Conservation (phyloP, 2,797 vertebrate species). For the Astyanax mexicanus region DNA sequence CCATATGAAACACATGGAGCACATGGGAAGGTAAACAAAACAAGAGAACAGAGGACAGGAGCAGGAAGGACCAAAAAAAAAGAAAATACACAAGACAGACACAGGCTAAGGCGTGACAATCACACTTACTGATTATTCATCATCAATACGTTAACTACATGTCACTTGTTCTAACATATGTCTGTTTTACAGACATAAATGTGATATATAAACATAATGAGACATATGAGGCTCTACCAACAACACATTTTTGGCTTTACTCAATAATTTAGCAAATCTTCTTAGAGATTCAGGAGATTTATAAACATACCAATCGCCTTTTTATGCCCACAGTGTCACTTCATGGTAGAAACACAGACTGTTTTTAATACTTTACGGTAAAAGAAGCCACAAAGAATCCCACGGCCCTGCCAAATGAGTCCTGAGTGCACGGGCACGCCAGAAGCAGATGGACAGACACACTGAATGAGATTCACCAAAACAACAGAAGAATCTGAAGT, state of each 20-base stretch:
- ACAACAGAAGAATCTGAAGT: conserved; percentile 49
- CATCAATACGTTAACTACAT: too few species aligned
- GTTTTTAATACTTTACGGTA: conserved; percentile 51
- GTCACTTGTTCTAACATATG: too few species aligned
- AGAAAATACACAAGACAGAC: too few species aligned
- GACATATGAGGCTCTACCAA: neutral
- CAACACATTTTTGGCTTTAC: neutral
- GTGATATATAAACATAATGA: too few species aligned
- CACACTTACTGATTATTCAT: too few species aligned
- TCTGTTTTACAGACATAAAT: too few species aligned
- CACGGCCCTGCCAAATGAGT: conserved; percentile 30
- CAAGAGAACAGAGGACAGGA: too few species aligned
- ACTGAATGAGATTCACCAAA: conserved; percentile 40
- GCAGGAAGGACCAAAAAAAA: too few species aligned
- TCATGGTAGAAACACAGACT: conserved; percentile 45
- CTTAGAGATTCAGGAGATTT: conserved; percentile 23
- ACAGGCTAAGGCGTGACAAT: too few species aligned
- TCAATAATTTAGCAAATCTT: neutral
- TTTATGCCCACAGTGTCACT: conserved; percentile 30
- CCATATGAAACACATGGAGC: too few species aligned
- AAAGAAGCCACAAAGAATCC: conserved; percentile 51
- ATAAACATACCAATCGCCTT: conserved; percentile 39
- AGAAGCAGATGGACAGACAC: conserved; percentile 63
- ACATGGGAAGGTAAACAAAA: too few species aligned
- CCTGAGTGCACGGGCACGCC: conserved; percentile 37